phyloP scores from a whole-genome alignment of 2,888 invertebrate species.

The Maniola hyperantus region DNA sequence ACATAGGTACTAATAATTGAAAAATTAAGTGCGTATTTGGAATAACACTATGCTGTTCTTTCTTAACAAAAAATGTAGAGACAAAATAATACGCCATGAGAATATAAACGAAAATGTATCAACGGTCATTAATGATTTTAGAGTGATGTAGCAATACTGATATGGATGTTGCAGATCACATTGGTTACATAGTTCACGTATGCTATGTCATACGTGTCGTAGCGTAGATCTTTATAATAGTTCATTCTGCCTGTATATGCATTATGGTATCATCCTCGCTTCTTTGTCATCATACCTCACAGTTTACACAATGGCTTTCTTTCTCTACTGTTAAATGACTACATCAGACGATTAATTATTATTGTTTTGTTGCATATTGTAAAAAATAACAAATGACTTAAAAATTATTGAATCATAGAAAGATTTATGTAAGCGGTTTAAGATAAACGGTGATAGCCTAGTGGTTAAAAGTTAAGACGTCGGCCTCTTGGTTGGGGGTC shows the following conservation, averaged over 20 bases:
- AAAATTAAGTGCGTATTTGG: neutral
- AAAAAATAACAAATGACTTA: no score
- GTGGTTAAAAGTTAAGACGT: no score
- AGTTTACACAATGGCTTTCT: slow-evolving; percentile 3
- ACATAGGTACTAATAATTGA: no score
- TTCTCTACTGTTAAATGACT: neutral
- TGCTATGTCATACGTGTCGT: slow-evolving; percentile 31
- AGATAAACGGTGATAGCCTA: no score
- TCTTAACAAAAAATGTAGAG: neutral
- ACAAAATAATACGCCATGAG: neutral
- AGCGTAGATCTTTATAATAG: slow-evolving; percentile 46
- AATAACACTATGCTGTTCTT: neutral
- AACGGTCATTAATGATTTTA: slow-evolving; percentile 2
- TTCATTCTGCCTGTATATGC: slow-evolving; percentile 42
- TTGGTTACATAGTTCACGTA: slow-evolving; percentile 1
- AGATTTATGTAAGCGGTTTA: no score
- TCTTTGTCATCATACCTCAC: slow-evolving; percentile 16
- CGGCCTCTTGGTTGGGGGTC: no score
- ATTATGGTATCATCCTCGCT: slow-evolving; percentile 28
- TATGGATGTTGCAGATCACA: slow-evolving; percentile 12
- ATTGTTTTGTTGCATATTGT: neutral
- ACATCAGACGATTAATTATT: neutral
- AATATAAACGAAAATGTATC: neutral
- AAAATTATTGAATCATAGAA: no score
- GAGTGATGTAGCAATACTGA: slow-evolving; percentile 22